Conservation (phyloP, 53 echinoderm and acorn worm genomes). For the Astropecten irregularis region DNA sequence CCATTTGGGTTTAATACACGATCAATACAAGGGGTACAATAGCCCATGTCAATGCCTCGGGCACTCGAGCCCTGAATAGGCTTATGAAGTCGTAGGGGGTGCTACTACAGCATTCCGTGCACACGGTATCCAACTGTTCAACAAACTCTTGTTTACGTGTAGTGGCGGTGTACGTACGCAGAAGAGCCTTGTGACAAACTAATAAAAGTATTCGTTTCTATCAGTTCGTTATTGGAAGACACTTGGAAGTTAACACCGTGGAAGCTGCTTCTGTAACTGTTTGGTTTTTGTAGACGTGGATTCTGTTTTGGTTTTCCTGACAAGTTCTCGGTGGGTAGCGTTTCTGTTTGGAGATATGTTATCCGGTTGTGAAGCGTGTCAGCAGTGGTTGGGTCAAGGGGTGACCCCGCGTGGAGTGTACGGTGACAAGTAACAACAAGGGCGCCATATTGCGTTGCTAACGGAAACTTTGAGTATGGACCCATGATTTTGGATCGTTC, state of each 20-base stretch:
- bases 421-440: slow-evolving; percentile 21
- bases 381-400: slow-evolving; percentile 34
- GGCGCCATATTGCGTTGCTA: slow-evolving; percentile 39
- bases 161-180: too few relatives aligned
- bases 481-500: too few relatives aligned
- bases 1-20: not conserved
- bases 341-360: slow-evolving; percentile 14
- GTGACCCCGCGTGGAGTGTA: slow-evolving; percentile 28
- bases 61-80: slow-evolving; percentile 15
- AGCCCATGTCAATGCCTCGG: slow-evolving; percentile 20
- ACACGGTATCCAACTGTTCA: too few relatives aligned
- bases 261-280: too few relatives aligned
- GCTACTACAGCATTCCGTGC: too few relatives aligned
- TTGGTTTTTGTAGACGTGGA: too few relatives aligned
- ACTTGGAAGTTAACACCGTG: too few relatives aligned
- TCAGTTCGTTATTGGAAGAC: too few relatives aligned
- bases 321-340: not conserved
- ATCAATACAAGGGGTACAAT: not conserved
- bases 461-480: slow-evolving; percentile 13
- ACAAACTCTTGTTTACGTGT: too few relatives aligned
- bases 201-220: too few relatives aligned
- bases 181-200: too few relatives aligned
- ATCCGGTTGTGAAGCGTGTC: slow-evolving; percentile 31
- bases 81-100: not conserved
- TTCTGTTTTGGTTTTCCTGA: too few relatives aligned